These are phyloP conservation scores for Bellardia bayeri DNA, from an alignment of 2,888 invertebrate species.

Conservation along the genomic window DNA sequence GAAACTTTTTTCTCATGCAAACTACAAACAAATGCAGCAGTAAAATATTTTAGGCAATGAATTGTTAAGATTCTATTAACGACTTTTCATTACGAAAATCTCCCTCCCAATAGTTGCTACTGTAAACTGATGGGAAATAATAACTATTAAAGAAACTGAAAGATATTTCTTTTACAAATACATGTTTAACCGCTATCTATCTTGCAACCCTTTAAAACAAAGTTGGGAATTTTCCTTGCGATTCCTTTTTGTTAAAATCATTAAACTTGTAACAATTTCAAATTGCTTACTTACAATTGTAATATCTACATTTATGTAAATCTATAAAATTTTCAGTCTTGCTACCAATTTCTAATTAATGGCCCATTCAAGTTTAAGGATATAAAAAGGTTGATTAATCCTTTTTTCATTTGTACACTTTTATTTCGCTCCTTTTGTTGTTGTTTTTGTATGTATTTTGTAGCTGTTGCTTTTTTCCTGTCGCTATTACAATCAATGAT, in stretches of 20 bases:
- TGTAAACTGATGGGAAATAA: too few species aligned
- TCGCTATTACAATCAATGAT: constrained; percentile 64
- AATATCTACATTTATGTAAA: constrained; percentile 17
- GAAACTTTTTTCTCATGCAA: too few species aligned
- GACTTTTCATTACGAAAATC: too few species aligned
- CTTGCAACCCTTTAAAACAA: neutral
- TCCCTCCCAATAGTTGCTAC: too few species aligned
- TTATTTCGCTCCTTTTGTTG: constrained; percentile 12
- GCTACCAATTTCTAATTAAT: constrained; percentile 53
- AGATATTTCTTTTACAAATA: too few species aligned
- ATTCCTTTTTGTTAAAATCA: neutral
- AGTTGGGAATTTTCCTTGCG: neutral
- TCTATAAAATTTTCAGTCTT: neutral
- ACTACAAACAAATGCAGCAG: too few species aligned
- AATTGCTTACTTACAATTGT: neutral
- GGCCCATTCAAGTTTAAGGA: constrained; percentile 44
- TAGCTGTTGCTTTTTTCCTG: constrained; percentile 20
- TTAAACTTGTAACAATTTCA: neutral
- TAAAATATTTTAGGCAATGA: too few species aligned
- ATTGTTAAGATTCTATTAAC: too few species aligned
- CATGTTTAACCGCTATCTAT: neutral
- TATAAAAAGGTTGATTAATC: constrained; percentile 62
- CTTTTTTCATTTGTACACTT: constrained; percentile 41
- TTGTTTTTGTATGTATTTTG: neutral
- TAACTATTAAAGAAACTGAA: too few species aligned